Evolutionary conservation across 2,797 vertebrate genomes (phyloP).

Genomic region (Peromyscus attwateri): DNA sequence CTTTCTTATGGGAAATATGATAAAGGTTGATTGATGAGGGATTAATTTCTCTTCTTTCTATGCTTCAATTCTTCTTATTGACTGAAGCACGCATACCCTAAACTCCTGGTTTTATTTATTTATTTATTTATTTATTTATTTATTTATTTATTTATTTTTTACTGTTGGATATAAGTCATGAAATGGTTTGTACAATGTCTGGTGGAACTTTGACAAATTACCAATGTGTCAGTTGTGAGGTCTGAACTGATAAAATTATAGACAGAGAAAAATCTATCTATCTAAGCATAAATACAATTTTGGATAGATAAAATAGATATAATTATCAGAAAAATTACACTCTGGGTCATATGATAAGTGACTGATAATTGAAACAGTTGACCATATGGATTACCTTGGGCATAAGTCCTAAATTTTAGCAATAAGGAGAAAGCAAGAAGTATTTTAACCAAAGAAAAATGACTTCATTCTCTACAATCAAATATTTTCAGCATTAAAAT

Average conservation of each 20-base stretch:
- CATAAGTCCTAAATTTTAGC: not conserved
- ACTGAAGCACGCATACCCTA: not conserved
- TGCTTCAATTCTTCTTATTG: not conserved
- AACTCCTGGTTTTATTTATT: not conserved
- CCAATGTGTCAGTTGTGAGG: not conserved
- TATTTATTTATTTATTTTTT: not conserved
- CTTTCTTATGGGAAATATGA: not conserved
- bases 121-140: not conserved
- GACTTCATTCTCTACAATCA: not conserved
- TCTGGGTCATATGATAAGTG: not conserved
- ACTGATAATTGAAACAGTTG: not conserved
- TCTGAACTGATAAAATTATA: conserved; percentile 22
- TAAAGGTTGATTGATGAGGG: not conserved
- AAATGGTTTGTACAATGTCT: not conserved
- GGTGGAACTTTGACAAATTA: not conserved
- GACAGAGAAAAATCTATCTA: no score
- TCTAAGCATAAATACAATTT: not conserved
- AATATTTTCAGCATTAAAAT: conserved; percentile 35
- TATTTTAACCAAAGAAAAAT: not conserved
- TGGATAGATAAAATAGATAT: not conserved
- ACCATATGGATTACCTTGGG: not conserved
- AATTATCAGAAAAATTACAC: not conserved
- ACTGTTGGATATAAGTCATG: not conserved
- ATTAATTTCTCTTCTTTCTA: not conserved
- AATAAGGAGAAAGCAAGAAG: conserved; percentile 10